phyloP scores from a whole-genome alignment of 1,140 invertebrate species.

The Heliconius hermathena region DNA sequence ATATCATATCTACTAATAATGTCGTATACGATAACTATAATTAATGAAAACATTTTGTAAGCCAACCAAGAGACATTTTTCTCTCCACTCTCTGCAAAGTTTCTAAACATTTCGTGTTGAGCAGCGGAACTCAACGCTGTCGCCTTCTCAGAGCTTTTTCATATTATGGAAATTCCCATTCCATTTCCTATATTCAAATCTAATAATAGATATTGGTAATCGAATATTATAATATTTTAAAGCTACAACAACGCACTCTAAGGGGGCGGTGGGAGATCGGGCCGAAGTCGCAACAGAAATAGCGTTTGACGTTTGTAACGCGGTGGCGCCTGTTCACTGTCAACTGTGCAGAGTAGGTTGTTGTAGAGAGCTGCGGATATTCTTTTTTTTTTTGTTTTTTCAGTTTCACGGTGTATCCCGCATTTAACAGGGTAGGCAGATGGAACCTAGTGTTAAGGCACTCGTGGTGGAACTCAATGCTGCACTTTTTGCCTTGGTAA shows the following conservation, averaged over 20 bases:
- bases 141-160: too few relatives aligned
- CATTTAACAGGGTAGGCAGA: too few relatives aligned
- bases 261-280: slow-evolving; percentile 44
- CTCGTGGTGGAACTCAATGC: too few relatives aligned
- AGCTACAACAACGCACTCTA: slow-evolving; percentile 59
- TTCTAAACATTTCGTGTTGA: too few relatives aligned
- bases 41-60: neutral
- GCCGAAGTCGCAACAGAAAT: slow-evolving; percentile 74
- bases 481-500: too few relatives aligned
- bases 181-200: slow-evolving; percentile 34
- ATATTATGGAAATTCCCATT: neutral
- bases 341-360: slow-evolving; percentile 64
- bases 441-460: too few relatives aligned
- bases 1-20: too few relatives aligned
- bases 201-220: slow-evolving; percentile 37
- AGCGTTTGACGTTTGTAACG: slow-evolving; percentile 78
- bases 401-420: too few relatives aligned
- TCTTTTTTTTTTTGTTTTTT: neutral
- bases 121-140: too few relatives aligned
- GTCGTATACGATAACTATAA: neutral
- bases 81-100: too few relatives aligned
- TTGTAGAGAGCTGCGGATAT: slow-evolving; percentile 36
- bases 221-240: slow-evolving; percentile 45
- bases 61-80: neutral
- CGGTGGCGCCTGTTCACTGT: slow-evolving; percentile 80